Base-by-base conservation (phyloP, 1,140 invertebrate genomes). In the Drosophila seguyi region DNA sequence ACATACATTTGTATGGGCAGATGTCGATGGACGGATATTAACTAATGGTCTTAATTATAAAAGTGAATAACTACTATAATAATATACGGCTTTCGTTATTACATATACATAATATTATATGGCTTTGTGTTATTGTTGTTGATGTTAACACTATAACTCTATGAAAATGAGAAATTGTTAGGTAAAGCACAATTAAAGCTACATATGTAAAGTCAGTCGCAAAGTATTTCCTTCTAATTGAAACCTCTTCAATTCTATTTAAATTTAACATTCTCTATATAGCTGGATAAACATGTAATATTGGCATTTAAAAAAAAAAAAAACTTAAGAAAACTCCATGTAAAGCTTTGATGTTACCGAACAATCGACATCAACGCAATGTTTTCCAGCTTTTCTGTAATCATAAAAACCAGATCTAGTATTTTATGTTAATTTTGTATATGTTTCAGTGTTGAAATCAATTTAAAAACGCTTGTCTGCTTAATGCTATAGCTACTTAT, bases 81-180 rank as follows among this genome's bases (percentile, higher is more conserved):
- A 65, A 65, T 63, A 66, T 60, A 66, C 59, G 42, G 67, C 67
- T 72, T 74, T 73, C 55, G 58, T 66, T 61, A 66, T 53, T 22
- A 53, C 50, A 53, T 53, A 53, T 53, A 53, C 50, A 53, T 53
- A 53, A 53, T 53, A 53, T 53, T 53, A 53, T 53, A 66, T 34
- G 59, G 39, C 62, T 57, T 72, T 57, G 58, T 77, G 65, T 67
- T 53, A 53, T 53, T 76, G 75, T 77, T 75, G 72, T 68, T 68
- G 41, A 67, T 67, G 59, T 53, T 63, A 63, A 61, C 22, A 66
- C 56, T 66, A 66, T 66, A 65, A 48, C 42, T 36, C 65, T 50
- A 68, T 68, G 22, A 65, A 66, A 68, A 66, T 61, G 50, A 65
- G 56, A 66, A 50, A 68, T 48, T 66, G 36, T 68, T 65, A 63